These are phyloP conservation scores for Dryocosmus kuriphilus DNA, from an alignment of 2,888 invertebrate species.

Conservation along the genomic window DNA sequence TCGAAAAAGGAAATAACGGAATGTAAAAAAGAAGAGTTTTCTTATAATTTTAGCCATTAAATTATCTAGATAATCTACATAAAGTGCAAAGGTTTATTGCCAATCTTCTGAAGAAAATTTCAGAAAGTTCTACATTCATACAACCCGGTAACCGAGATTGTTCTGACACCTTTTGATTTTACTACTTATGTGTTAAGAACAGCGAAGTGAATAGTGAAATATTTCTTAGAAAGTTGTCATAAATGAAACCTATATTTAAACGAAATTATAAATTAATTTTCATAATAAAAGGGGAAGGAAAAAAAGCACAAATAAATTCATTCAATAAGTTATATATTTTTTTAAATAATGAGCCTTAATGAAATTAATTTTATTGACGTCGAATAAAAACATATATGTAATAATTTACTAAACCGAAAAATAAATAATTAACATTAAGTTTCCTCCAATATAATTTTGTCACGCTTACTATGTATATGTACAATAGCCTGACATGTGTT, in stretches of 20 bases:
- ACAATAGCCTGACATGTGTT: background rate
- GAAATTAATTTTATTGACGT: background rate
- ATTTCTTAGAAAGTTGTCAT: conserved; percentile 26
- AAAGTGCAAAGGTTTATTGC: background rate
- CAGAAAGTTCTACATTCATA: conserved; percentile 17
- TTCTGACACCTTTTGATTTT: conserved; percentile 31
- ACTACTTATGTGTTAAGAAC: conserved; percentile 14
- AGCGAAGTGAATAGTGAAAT: conserved; percentile 7
- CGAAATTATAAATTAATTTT: background rate
- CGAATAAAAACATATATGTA: background rate
- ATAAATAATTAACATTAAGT: background rate
- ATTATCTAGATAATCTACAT: background rate
- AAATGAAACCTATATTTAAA: background rate
- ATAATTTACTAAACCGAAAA: background rate
- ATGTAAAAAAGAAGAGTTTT: background rate
- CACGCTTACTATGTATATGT: background rate
- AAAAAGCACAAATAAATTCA: background rate
- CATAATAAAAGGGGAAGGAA: background rate
- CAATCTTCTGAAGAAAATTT: background rate
- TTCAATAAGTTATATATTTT: background rate
- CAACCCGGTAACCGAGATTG: conserved; percentile 32
- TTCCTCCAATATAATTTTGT: background rate
- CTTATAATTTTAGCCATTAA: background rate
- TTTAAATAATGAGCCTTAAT: background rate
- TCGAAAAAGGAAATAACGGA: background rate